Percentiles rank a stretch among this genome's conserved stretches.
Evolutionary conservation across 2,113 vertebrate species (phyloP).

Genomic region (pig (Sus scrofa)): DNA sequence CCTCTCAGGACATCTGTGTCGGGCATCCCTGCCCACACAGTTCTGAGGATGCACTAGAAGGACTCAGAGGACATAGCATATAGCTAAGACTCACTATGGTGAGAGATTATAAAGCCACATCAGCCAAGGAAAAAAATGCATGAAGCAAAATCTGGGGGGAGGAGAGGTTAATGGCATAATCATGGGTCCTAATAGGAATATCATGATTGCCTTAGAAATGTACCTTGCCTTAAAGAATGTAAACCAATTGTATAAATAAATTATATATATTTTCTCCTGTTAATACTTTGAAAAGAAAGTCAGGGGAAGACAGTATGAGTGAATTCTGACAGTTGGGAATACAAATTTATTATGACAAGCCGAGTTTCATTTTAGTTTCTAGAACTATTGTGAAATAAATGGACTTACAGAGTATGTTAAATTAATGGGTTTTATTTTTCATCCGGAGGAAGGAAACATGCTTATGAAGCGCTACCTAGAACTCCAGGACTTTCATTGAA

Average conservation of each 20-base stretch:
- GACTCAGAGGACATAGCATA: too few relatives aligned
- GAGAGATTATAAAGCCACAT: too few relatives aligned
- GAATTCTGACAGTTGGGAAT: neutral
- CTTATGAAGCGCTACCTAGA: neutral
- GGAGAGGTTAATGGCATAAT: neutral
- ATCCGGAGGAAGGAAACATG: neutral
- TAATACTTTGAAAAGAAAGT: constrained; percentile 25
- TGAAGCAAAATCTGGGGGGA: too few relatives aligned
- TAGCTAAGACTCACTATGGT: too few relatives aligned
- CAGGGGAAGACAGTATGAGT: constrained; percentile 22
- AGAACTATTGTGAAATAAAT: constrained; percentile 6
- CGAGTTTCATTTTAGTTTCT: constrained; percentile 57
- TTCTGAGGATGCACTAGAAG: too few relatives aligned
- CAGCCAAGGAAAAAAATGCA: too few relatives aligned
- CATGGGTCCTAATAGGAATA: constrained; percentile 65
- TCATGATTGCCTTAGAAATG: constrained; percentile 61
- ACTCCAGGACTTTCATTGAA: constrained; percentile 49
- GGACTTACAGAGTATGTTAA: neutral
- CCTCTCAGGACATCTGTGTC: too few relatives aligned
- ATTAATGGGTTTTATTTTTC: constrained; percentile 72
- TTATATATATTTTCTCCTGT: neutral
- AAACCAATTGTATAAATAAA: constrained; percentile 41
- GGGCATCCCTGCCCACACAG: too few relatives aligned
- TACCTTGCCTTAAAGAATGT: neutral
- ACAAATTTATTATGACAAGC: constrained; percentile 41